Base-by-base conservation (phyloP, 2,888 invertebrate genomes). In the Euphydryas editha region DNA sequence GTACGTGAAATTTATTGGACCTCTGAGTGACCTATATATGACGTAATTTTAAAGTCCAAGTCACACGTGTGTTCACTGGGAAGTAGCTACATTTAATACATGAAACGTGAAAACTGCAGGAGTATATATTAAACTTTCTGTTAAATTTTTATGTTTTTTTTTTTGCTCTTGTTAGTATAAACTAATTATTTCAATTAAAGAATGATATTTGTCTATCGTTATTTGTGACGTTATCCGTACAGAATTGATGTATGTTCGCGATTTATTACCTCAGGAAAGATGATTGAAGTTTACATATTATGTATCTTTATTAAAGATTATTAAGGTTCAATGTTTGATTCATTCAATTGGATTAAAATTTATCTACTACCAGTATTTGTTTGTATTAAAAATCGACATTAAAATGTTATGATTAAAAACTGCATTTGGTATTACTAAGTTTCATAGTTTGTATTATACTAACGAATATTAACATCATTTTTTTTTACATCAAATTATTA, bases 121-220 rank as follows among this genome's bases (percentile, higher is more conserved):
- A 17, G n/a, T n/a, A n/a, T n/a, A 36, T 36, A 24, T 36, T 54
- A 30, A 17, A 36, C 36, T 36, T 36, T 54, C n/a, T n/a, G 3
- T 51, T 24, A 51, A n/a, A 51, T 5, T n/a, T n/a, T n/a, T 51
- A 15, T 51, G 21, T 21, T 6, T 49, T 11, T n/a, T 24, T 20
- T 21, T 8, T 15, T 51, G 49, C 21, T 15, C 18, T 24, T 15
- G 24, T 51, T 51, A 21, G 49, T 51, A 51, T 51, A 24, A 51
- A 51, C 24, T n/a, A 24, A 51, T 44, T 1, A 1, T n/a, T n/a
- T 44, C 7, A 21, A 36, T 30, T 11, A 10, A 36, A 36, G 5
- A 11, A 18, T 36, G 24, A 36, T 51, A n/a, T 36, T 36, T 36
- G 36, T 54, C 30, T 54, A 54, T 54, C n/a, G n/a, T 15, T 54